Percentiles rank a stretch among this genome's conserved stretches.
Evolutionary conservation across 2,797 vertebrate species (phyloP).

Genomic region (Kryptopterus vitreolus): DNA sequence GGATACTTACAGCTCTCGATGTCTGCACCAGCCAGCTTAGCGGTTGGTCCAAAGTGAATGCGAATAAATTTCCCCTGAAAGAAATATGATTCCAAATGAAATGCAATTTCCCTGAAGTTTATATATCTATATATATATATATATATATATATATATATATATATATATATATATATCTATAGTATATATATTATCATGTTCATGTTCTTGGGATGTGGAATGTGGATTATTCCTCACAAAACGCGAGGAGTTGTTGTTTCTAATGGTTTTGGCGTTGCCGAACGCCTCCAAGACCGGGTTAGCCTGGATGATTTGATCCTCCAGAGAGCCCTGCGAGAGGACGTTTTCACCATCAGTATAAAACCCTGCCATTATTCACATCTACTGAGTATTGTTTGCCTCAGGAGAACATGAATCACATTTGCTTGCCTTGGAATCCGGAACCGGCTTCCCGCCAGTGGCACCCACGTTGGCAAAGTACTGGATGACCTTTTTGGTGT

Average conservation of each 20-base stretch:
- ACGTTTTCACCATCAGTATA: slow-evolving; percentile 12
- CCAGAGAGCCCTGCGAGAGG: slow-evolving; percentile 62
- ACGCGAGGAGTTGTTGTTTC: slow-evolving; percentile 74
- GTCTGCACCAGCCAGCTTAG: slow-evolving; percentile 73
- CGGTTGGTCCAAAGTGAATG: slow-evolving; percentile 75
- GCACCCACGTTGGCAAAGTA: slow-evolving; percentile 69
- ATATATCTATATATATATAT: neutral
- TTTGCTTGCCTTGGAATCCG: slow-evolving; percentile 61
- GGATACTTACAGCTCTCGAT: slow-evolving; percentile 72
- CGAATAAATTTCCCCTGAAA: slow-evolving; percentile 77
- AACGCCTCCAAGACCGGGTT: slow-evolving; percentile 72
- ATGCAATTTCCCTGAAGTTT: neutral
- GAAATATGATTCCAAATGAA: slow-evolving; percentile 37
- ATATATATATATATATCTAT: too few relatives aligned
- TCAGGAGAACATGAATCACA: slow-evolving; percentile 25
- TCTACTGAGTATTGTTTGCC: slow-evolving; percentile 17
- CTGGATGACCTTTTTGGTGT: slow-evolving; percentile 73
- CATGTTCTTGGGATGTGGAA: slow-evolving; percentile 15
- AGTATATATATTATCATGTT: too few relatives aligned
- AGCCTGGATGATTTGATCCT: slow-evolving; percentile 73
- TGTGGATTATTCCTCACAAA: slow-evolving; percentile 62
- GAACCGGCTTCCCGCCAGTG: slow-evolving; percentile 61
- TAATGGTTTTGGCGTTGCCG: slow-evolving; percentile 72
- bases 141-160: too few relatives aligned
- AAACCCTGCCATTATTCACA: neutral